phyloP scores from a whole-genome alignment of 1,140 invertebrate species.

The Lamellibrachia luymesi region DNA sequence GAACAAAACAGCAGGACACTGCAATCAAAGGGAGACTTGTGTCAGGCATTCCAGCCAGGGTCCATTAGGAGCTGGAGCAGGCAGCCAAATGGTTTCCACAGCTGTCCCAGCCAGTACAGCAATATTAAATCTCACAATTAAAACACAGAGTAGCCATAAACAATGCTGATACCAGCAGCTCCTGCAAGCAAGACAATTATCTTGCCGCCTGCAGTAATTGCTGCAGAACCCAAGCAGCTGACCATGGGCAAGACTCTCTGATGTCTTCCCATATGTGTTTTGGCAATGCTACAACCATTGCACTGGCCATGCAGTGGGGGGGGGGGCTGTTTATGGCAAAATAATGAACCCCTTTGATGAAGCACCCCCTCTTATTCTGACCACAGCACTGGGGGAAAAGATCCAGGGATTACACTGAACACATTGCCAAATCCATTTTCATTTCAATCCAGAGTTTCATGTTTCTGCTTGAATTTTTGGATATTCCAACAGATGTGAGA shows the following conservation, averaged over 20 bases:
- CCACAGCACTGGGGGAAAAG: not conserved
- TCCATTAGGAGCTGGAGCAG: not conserved
- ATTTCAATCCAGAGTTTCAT: not conserved
- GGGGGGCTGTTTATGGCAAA: not conserved
- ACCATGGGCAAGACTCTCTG: not conserved
- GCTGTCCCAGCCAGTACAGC: not conserved
- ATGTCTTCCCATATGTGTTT: not conserved
- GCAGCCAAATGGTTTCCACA: not conserved
- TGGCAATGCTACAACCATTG: not conserved
- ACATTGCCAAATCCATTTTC: not conserved
- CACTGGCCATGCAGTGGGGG: not conserved
- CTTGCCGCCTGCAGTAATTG: not conserved
- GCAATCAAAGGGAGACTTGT: not conserved
- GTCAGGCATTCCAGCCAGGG: not conserved
- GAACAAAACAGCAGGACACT: not conserved
- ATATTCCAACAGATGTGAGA: not conserved
- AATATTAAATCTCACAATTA: conserved; percentile 6
- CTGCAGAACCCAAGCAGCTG: not conserved
- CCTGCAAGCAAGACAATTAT: not conserved
- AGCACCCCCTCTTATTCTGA: not conserved
- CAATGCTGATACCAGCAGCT: not conserved
- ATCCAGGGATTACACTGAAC: not conserved
- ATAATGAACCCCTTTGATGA: conserved; percentile 4
- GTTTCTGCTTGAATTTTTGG: not conserved
- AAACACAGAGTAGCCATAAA: conserved; percentile 5